phyloP scores from a whole-genome alignment of 2,113 vertebrate genomes.

The Sebastes fasciatus region DNA sequence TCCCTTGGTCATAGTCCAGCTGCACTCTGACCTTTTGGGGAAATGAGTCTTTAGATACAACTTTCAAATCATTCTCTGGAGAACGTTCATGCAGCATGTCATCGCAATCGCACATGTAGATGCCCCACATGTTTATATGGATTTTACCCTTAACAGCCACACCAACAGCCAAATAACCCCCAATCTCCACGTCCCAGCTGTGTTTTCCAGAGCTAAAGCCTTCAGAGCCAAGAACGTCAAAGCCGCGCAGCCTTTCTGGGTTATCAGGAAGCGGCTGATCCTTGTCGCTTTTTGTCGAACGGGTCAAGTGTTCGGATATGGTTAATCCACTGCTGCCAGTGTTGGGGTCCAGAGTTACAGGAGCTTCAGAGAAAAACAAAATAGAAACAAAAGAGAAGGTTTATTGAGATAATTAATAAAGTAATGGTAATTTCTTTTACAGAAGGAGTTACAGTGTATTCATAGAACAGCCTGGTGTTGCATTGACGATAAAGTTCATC shows the following conservation, averaged over 20 bases:
- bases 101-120: fast-evolving
- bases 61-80: fast-evolving
- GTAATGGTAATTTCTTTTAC: neutral
- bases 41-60: fast-evolving
- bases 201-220: constrained; percentile 49
- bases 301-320: constrained; percentile 35
- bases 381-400: neutral
- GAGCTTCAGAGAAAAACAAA: constrained; percentile 31
- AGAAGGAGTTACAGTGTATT: neutral
- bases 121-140: fast-evolving
- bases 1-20: constrained; percentile 40
- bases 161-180: fast-evolving
- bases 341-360: constrained; percentile 61
- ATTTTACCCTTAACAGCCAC: neutral
- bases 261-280: fast-evolving
- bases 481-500: neutral
- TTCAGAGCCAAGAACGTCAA: fast-evolving
- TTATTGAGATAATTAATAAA: neutral
- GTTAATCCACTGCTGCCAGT: fast-evolving
- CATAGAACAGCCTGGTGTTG: neutral
- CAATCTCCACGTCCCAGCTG: constrained; percentile 50
- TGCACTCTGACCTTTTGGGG: constrained; percentile 42
- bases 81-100: fast-evolving
- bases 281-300: fast-evolving
- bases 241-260: fast-evolving